Conservation (phyloP, 2,797 vertebrate genomes). For the Thamnophis elegans region DNA sequence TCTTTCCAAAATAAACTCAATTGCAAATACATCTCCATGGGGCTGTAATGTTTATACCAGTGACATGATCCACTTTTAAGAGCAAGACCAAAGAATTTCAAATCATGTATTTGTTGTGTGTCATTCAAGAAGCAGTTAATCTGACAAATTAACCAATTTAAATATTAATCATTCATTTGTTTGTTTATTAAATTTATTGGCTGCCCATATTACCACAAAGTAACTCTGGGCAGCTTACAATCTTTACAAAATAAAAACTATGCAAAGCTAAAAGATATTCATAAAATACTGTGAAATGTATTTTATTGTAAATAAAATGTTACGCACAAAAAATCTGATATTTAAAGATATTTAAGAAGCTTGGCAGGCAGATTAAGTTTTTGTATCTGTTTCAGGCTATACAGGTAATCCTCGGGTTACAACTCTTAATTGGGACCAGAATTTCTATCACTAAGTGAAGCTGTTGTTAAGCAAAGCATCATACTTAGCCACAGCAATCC, state of each 20-base stretch:
- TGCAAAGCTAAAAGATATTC: not conserved
- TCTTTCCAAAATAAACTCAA: not conserved
- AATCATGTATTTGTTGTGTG: fast-evolving
- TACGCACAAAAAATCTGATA: not conserved
- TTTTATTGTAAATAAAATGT: not conserved
- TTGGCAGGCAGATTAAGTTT: conserved; percentile 6
- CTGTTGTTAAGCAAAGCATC: not conserved
- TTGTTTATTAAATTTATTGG: not conserved
- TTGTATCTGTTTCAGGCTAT: conserved; percentile 36
- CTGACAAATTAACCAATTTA: not conserved
- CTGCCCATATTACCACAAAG: not conserved
- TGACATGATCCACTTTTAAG: not conserved
- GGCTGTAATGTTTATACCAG: not conserved
- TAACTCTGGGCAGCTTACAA: not conserved
- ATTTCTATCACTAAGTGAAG: not conserved
- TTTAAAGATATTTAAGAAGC: conserved; percentile 10
- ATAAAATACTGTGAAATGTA: not conserved
- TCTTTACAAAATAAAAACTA: not conserved
- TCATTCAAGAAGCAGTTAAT: conserved; percentile 12
- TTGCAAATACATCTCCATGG: not conserved
- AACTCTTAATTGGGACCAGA: not conserved
- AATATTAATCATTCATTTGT: not conserved
- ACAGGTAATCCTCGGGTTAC: not conserved
- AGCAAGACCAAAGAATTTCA: not conserved
- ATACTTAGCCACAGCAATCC: not conserved